Base-by-base conservation (phyloP, 1,140 invertebrate genomes). In the Doryteuthis pealeii region DNA sequence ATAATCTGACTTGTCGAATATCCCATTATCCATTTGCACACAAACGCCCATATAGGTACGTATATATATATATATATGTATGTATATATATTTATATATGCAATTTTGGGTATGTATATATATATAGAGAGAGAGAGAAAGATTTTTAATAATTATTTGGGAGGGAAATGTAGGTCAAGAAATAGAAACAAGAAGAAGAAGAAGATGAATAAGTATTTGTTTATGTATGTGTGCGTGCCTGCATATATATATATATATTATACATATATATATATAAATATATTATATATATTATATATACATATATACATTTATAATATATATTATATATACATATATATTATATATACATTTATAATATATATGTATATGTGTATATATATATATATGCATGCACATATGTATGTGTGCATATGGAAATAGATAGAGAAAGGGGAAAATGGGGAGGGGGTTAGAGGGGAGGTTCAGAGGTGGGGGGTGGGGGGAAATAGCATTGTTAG, bases 31-130 rank as follows among this genome's bases (percentile, higher is more conserved):
- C 15, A 58, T 58, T n/a, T 58, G 26, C 22, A 49, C 22, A 49
- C 45, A 49, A 10, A 49, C 22, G 26, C 15, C 4, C 15, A 18
- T 58, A 18, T 58, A 18, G 3, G 54, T 58, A 18, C 15, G 26
- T 58, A 58, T 58, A 18, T 58, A 58, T 28, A 58, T 58, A 58
- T 58, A 58, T 58, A 58, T 28, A 58, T 58, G 15, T 58, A 58
- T 58, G 26, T 58, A 58, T 58, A 28, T 58, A 18, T 58, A 15
- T 58, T 2, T 58, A 15, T 58, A 18, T 58, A 18, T 28, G 54
- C 15, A 15, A 5, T 2, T 58, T 2, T 58, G 54, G 3, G 26
- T 58, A 15, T 58, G 26, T 58, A 15, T 58, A 15, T 58, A 4
- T 40, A 40, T 40, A 40, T 40, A 40, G 3, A 10, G 3, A 40